Evolutionary conservation across 2,113 vertebrate genomes (phyloP), one percentile per base, ranked within the genome.

Genomic region (Phocoena sinus): DNA sequence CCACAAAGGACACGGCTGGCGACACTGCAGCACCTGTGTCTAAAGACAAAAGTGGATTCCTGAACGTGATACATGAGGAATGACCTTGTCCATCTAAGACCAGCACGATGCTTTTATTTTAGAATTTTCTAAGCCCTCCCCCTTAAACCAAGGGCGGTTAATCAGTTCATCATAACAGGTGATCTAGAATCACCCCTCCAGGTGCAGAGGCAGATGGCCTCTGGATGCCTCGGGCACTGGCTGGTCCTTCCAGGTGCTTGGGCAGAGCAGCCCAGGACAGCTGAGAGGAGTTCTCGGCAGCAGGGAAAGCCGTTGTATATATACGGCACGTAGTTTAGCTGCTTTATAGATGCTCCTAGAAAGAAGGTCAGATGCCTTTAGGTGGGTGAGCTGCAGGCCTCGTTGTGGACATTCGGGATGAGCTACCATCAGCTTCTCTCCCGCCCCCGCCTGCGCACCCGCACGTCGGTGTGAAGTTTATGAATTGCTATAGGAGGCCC

Each of bases 1-100:
- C 99, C 97, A 99, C 99, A 74, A 99, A 99, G 99, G 99, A 53
- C 99, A 99, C 98, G 99, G 99, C 98, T 99, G 99, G 99, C 89
- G 99, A 99, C 1, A 99, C 99, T 67, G 99, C 99, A 10, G 98
- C 99, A 0, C 98, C 99, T 97, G 99, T 99, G 79, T 99, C 99
- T 8, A 99, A 99, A 96, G 99, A 99, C 5, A 99, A 99, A 65
- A 99, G 99, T 0, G 99, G 99, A 1, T 99, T 99, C 98, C 99
- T 99, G 4, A 99, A 99, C 98, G 99, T 99, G 99, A 99, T 99
- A 9, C 99, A 20, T 99, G 99, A 0, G 99, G 99, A 94, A 71
- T 94, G 2, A 26, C 80, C 1, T 31, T 96, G 28, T 41, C 94
- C 1, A 96, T 92, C 93, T 98, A 98, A 97, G 85, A 95, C 86